phyloP scores from a whole-genome alignment of 2,888 invertebrate species.

The Tinea semifulvella region DNA sequence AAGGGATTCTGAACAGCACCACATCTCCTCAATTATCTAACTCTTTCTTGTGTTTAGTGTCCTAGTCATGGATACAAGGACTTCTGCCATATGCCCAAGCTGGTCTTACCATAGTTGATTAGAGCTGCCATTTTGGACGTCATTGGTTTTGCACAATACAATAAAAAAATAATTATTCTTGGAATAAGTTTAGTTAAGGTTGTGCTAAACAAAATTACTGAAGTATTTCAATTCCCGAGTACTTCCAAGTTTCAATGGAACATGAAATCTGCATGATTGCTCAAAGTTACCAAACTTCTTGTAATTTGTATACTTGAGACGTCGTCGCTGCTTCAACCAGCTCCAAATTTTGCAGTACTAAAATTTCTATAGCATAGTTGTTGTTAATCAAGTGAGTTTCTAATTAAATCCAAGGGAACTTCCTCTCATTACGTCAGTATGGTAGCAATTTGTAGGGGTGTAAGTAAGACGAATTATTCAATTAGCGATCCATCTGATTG shows the following conservation, averaged over 20 bases:
- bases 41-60: too few species aligned
- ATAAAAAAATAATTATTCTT: too few species aligned
- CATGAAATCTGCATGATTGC: background rate
- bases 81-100: too few species aligned
- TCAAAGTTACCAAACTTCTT: background rate
- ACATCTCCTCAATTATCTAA: too few species aligned
- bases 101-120: too few species aligned
- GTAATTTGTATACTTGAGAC: background rate
- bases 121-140: too few species aligned
- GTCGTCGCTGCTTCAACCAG: background rate
- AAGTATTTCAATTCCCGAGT: too few species aligned
- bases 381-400: conserved; percentile 6
- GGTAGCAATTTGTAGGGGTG: conserved; percentile 11
- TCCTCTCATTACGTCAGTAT: conserved; percentile 5
- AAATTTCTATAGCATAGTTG: conserved; percentile 6
- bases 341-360: background rate
- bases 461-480: conserved; percentile 10
- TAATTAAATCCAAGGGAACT: conserved; percentile 12
- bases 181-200: too few species aligned
- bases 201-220: too few species aligned
- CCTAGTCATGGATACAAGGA: too few species aligned
- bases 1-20: too few species aligned
- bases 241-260: background rate
- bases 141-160: too few species aligned
- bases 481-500: conserved; percentile 4